These are phyloP conservation scores for Lagopus leucura DNA, from an alignment of 2,113 vertebrate species.

Conservation along the genomic window DNA sequence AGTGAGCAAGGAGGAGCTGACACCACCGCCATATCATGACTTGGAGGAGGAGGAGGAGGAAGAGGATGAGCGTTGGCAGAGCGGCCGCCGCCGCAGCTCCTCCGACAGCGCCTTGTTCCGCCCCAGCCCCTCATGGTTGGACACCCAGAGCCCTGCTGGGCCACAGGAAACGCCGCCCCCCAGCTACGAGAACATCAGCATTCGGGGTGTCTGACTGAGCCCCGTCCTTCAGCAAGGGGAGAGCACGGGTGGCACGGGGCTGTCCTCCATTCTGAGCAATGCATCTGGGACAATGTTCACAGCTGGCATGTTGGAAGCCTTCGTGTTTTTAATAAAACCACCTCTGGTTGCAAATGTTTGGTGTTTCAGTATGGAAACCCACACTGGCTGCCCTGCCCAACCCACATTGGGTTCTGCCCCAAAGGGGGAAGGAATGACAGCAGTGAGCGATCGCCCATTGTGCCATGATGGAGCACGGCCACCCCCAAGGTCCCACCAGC, in stretches of 20 bases:
- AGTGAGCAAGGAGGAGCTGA: conserved; percentile 20
- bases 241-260: neutral
- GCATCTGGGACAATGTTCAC: accelerated
- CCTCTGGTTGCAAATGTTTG: neutral
- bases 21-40: neutral
- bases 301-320: conserved; percentile 16
- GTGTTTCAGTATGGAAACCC: neutral
- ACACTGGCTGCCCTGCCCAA: neutral
- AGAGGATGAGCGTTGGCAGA: conserved; percentile 13
- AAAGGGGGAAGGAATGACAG: neutral
- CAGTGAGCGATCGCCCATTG: neutral
- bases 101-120: conserved; percentile 54
- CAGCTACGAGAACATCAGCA: conserved; percentile 69
- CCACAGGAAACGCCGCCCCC: conserved; percentile 54
- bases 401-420: neutral
- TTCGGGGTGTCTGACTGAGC: neutral
- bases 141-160: neutral
- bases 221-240: neutral
- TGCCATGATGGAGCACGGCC: neutral
- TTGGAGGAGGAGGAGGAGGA: conserved; percentile 25
- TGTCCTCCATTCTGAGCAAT: accelerated
- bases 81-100: neutral
- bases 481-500: neutral
- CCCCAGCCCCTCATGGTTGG: conserved; percentile 31
- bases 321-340: conserved; percentile 55